These are phyloP conservation scores for Harpagifer antarcticus DNA, from an alignment of 2,797 vertebrate genomes.

Conservation along the genomic window DNA sequence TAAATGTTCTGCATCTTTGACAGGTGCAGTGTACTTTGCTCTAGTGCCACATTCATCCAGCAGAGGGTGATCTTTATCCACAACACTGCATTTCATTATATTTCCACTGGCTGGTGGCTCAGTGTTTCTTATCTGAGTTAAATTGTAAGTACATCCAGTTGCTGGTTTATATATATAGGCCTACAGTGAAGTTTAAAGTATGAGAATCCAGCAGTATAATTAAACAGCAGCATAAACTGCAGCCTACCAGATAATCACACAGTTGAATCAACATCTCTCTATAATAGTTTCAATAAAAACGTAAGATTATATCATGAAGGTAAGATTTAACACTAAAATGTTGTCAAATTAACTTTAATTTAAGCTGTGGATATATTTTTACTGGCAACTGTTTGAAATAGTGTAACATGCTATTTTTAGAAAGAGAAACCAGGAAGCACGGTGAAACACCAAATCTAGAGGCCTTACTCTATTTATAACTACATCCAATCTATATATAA, in stretches of 20 bases:
- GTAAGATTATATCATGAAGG: background rate
- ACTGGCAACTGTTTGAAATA: background rate
- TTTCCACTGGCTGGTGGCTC: background rate
- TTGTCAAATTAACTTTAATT: background rate
- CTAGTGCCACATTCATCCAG: constrained; percentile 42
- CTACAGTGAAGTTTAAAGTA: background rate
- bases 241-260: background rate
- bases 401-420: no score
- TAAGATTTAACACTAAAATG: no score
- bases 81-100: background rate
- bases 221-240: background rate
- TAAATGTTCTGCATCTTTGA: background rate
- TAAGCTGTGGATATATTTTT: background rate
- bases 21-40: constrained; percentile 32
- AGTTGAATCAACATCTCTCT: background rate
- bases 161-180: background rate
- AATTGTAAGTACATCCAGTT: background rate
- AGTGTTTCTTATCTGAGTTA: background rate
- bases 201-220: background rate
- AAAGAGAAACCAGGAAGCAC: no score
- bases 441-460: no score
- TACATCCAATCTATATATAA: no score
- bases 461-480: no score
- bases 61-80: constrained; percentile 56
- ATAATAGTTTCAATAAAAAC: background rate